Conservation (phyloP, 2,797 vertebrate genomes). For the Sebastes steindachneri region DNA sequence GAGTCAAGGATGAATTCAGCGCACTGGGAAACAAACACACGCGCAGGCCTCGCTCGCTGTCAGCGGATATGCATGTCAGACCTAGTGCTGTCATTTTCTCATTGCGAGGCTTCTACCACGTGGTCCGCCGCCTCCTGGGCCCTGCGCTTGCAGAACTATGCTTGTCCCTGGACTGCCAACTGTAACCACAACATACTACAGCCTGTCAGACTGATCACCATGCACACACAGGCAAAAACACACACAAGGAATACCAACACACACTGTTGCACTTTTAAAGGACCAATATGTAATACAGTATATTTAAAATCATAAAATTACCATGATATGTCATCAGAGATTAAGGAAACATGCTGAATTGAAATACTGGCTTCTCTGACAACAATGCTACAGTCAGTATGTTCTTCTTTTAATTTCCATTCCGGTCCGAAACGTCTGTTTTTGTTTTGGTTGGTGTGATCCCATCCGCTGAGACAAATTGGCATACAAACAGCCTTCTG, state of each 20-base stretch:
- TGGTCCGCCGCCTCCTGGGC: conserved; percentile 43
- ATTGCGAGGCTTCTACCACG: conserved; percentile 38
- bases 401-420: too few relatives aligned
- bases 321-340: too few relatives aligned
- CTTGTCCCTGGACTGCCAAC: conserved; percentile 37
- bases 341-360: too few relatives aligned
- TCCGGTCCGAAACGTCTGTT: too few relatives aligned
- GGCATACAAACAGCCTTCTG: too few relatives aligned
- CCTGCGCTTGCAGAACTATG: conserved; percentile 18
- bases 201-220: conserved; percentile 33
- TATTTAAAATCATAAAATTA: too few relatives aligned
- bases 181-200: conserved; percentile 52
- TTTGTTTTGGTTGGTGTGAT: too few relatives aligned
- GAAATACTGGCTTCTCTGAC: too few relatives aligned
- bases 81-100: conserved; percentile 50
- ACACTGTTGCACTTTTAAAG: conserved; percentile 2
- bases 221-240: neutral
- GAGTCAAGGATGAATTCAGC: conserved; percentile 73
- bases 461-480: too few relatives aligned
- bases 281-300: too few relatives aligned
- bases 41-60: conserved; percentile 44
- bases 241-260: neutral
- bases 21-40: conserved; percentile 62
- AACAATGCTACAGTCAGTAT: too few relatives aligned
- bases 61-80: conserved; percentile 66